These are phyloP conservation scores for Deladenus siricidicola DNA, from an alignment of 2,888 invertebrate genomes.

Conservation along the genomic window DNA sequence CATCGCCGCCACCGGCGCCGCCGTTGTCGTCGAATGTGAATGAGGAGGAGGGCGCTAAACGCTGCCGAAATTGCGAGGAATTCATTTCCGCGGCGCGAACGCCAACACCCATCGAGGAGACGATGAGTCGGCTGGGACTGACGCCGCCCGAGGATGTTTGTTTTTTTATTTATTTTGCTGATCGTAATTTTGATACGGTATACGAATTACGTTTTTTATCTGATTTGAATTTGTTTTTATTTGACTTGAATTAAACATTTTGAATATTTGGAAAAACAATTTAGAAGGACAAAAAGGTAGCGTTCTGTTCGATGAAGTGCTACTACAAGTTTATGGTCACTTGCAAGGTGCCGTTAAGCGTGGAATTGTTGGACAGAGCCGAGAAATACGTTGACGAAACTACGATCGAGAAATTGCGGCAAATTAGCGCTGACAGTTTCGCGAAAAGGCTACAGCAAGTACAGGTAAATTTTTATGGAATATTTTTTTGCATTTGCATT, in stretches of 20 bases:
- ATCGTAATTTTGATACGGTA: too few species aligned
- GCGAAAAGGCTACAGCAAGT: slow-evolving; percentile 39
- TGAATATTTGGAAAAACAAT: slow-evolving; percentile 2
- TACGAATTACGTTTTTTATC: too few species aligned
- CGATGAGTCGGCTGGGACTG: slow-evolving; percentile 32
- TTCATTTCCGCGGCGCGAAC: background rate
- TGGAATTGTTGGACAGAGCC: slow-evolving; percentile 36
- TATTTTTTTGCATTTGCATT: too few species aligned
- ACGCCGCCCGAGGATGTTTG: slow-evolving; percentile 23
- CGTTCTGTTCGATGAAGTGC: slow-evolving; percentile 79
- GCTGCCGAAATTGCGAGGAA: slow-evolving; percentile 9
- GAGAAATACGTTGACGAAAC: slow-evolving; percentile 39
- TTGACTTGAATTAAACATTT: background rate
- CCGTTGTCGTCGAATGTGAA: slow-evolving; percentile 2
- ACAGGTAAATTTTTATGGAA: slow-evolving; percentile 10
- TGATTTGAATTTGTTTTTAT: background rate
- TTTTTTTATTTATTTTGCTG: background rate
- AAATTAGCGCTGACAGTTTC: slow-evolving; percentile 43
- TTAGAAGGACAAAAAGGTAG: slow-evolving; percentile 55
- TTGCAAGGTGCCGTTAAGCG: slow-evolving; percentile 56
- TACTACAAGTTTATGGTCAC: slow-evolving; percentile 74
- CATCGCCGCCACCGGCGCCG: background rate
- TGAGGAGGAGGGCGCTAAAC: slow-evolving; percentile 1
- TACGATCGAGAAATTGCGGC: slow-evolving; percentile 35
- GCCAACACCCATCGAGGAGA: slow-evolving; percentile 21